Percentiles rank a stretch among this genome's conserved stretches.
Conservation (phyloP, 2,888 invertebrate species). For the Rotaria sp. region DNA sequence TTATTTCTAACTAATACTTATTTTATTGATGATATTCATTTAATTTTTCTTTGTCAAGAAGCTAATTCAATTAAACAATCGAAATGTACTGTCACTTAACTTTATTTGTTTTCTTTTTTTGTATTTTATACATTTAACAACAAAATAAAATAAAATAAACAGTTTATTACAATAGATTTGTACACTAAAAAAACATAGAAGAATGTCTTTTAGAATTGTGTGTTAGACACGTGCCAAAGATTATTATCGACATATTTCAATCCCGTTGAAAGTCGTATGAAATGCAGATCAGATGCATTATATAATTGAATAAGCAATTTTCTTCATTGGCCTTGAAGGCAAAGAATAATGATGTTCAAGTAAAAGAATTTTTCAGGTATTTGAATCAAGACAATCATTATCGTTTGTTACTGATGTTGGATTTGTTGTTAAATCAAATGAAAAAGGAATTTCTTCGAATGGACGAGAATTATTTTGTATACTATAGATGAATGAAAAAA, state of each 20-base stretch:
- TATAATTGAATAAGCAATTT: not conserved
- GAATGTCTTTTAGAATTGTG: not conserved
- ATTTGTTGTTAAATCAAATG: not conserved
- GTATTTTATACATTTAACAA: not conserved
- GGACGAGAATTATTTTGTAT: not conserved
- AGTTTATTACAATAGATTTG: not conserved
- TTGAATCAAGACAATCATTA: not conserved
- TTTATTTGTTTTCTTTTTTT: not conserved
- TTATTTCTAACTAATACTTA: not conserved
- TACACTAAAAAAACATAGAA: not conserved
- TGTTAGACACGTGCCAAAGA: not conserved
- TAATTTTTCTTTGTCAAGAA: not conserved
- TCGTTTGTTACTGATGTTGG: not conserved
- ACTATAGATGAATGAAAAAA: not conserved
- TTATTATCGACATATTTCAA: not conserved
- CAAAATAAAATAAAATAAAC: not conserved
- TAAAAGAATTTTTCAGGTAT: not conserved
- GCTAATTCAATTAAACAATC: not conserved
- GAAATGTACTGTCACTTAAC: not conserved
- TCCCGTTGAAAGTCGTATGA: not conserved
- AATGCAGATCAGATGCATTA: not conserved
- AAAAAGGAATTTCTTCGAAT: not conserved
- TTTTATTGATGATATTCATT: not conserved
- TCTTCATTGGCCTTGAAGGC: not conserved
- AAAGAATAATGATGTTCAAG: not conserved